Base-by-base conservation (phyloP, 2,888 invertebrate genomes). In the Molanna angustata region DNA sequence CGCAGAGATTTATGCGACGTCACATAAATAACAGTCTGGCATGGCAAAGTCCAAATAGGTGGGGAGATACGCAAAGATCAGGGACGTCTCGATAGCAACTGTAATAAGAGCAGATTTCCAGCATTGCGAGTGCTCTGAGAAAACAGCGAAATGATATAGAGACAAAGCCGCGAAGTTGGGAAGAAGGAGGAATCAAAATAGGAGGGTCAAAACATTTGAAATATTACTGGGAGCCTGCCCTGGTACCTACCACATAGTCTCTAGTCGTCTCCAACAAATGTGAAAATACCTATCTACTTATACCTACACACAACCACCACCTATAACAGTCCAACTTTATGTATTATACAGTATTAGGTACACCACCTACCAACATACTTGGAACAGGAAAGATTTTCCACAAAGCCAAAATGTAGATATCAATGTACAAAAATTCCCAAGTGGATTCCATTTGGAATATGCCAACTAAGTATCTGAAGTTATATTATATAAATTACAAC, bases 1-100 rank as follows among this genome's bases (percentile, higher is more conserved):
- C 37, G 13, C 39, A 47, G 54, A 56, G 56, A 58, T 58, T 58
- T 58, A 58, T 58, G 58, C 54, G 58, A 58, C 58, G 56, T 58
- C 58, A 55, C 58, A 58, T 58, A 58, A 58, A 58, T 55, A 51
- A 55, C 55, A 52, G 52, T 42, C 54, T 47, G 57, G 54, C 57
- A 44, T 49, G 52, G 49, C 49, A 52, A 52, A 58, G 52, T 46
- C 58, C 58, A 48, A 58, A 58, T 58, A 58, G 46, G 56, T 56
- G 52, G 52, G 37, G 43, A 50, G 44, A 50, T 49, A 49, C 49
- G 49, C 49, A 35, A 27, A 21, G 31, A 16, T 32, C 17, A 42
- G 32, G 32, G 13, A n/a, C 43, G 19, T 32, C 17, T 31, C 44
- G 44, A n/a, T n/a, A n/a, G n/a, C n/a, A n/a, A n/a, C n/a, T n/a